These are phyloP conservation scores for Erpornis zantholeuca DNA, from an alignment of 2,113 vertebrate genomes.

Conservation along the genomic window DNA sequence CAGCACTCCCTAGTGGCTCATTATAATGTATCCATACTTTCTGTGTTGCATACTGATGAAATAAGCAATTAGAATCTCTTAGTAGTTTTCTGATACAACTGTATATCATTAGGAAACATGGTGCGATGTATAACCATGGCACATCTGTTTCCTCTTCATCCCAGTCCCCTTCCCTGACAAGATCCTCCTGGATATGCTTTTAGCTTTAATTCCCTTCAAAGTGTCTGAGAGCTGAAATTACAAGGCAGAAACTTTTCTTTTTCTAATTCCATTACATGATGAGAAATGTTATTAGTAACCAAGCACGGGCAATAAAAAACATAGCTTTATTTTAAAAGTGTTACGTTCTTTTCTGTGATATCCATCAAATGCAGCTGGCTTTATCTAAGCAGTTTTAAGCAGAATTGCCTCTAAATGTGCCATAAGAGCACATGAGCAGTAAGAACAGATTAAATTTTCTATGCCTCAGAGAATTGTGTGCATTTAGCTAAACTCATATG, in stretches of 20 bases:
- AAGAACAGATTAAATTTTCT: constrained; percentile 19
- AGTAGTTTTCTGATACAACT: background rate
- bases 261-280: background rate
- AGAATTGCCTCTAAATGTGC: constrained; percentile 11
- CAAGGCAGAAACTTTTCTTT: background rate
- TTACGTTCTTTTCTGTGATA: background rate
- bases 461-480: background rate
- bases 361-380: background rate
- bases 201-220: background rate
- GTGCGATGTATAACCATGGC: background rate
- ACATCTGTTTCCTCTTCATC: background rate
- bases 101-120: background rate
- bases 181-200: background rate
- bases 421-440: background rate
- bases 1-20: constrained; percentile 21
- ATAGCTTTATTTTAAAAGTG: background rate
- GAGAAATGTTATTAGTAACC: background rate
- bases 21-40: background rate
- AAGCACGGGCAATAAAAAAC: background rate
- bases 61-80: background rate
- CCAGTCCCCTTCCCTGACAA: background rate
- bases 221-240: background rate
- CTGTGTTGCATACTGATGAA: background rate
- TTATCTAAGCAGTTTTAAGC: constrained; percentile 4
- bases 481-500: background rate